A percentile compares a stretch with the other conserved stretches of the same genome.
Conservation (phyloP, 2,797 vertebrate species). For the Onychomys arenicola region DNA sequence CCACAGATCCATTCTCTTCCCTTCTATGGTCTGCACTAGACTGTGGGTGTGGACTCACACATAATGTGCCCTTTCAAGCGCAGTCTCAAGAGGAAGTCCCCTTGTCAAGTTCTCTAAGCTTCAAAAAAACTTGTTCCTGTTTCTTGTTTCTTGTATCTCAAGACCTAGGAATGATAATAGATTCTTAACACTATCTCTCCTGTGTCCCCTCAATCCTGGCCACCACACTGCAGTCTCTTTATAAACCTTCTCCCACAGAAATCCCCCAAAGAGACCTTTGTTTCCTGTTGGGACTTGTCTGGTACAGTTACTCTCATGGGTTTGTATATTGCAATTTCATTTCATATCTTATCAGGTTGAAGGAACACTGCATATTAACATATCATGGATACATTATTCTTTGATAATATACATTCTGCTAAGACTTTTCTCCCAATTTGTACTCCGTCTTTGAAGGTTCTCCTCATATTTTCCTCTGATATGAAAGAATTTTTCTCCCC, state of each 20-base stretch:
- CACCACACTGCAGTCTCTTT: not conserved
- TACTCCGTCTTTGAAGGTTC: not conserved
- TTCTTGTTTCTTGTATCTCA: not conserved
- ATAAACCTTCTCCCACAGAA: not conserved
- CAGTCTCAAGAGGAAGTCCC: not conserved
- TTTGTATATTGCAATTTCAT: not conserved
- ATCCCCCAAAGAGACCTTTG: not conserved
- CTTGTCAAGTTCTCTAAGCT: not conserved
- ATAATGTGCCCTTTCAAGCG: not conserved
- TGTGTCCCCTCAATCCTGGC: not conserved
- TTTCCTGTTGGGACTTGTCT: not conserved
- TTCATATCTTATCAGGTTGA: not conserved
- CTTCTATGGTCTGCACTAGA: not conserved
- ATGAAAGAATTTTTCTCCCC: not conserved
- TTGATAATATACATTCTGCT: not conserved
- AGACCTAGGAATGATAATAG: not conserved
- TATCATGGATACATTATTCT: not conserved
- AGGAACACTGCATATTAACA: not conserved
- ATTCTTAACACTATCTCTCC: not conserved
- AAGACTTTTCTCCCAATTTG: not conserved
- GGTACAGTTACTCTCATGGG: not conserved
- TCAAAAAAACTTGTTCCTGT: not conserved
- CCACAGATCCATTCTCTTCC: not conserved
- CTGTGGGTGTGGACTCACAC: not conserved
- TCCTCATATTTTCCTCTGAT: not conserved